Evolutionary conservation across 2,113 vertebrate genomes (phyloP), one percentile per base, ranked within the genome.

Genomic region (Chloropsis hardwickii): DNA sequence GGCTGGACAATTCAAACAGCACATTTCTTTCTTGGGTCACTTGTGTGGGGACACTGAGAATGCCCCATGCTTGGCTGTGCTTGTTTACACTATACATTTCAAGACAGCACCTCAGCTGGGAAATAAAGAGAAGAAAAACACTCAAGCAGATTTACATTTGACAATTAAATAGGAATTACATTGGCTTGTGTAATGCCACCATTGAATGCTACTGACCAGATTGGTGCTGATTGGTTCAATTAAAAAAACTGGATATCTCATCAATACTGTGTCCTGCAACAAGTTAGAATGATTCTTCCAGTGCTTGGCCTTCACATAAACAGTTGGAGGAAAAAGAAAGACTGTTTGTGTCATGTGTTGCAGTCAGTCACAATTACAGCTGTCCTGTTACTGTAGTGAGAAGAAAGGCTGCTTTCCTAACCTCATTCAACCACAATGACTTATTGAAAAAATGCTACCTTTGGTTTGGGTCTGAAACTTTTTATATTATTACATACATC

Each of bases 1-100:
- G 71, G 27, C 9, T 56, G 39, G 33, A 39, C 15, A 58, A 11
- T 21, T 25, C 1, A 20, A 87, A 33, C 1, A 42, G 0, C 13
- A 11, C 0, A 0, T 58, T 58, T 82, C 19, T 44, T 54, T 35
- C 22, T 22, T 19, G 7, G 64, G 13, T 77, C 25, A 13, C 28
- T 77, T n/a, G 7, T 28, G 21, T 73, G 23, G 22, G 13, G 5
- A 28, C 14, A 12, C 23, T 39, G 51, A 74, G 12, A 28, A 47
- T 28, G 20, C 2, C 0, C 0, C 25, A 29, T 28, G 19, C 39
- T 78, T 50, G 6, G 12, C 20, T 37, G 2, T 25, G 1, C 17
- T 73, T 58, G 7, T 51, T 78, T 50, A 40, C 4, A 2, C 13
- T 25, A 24, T 0, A 1, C 1, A 1, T 19, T 88, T 31, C 20